phyloP scores from a whole-genome alignment of 1,140 invertebrate species.

The Drosophila prosaltans region DNA sequence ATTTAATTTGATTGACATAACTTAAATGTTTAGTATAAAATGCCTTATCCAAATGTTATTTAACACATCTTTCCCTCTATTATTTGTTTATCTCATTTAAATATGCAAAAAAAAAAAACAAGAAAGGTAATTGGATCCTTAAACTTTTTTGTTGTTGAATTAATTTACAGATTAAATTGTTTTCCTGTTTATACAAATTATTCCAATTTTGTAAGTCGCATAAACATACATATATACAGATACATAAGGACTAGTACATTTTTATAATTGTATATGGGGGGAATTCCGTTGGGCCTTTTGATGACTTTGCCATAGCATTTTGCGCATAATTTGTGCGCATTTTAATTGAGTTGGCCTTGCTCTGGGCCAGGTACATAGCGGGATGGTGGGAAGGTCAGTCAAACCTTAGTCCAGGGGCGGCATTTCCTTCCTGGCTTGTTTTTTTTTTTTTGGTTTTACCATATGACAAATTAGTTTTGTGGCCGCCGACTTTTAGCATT shows the following conservation, averaged over 20 bases:
- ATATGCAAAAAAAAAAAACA: no score
- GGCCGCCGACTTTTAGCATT: slow-evolving; percentile 72
- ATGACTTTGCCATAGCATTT: slow-evolving; percentile 50
- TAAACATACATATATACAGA: slow-evolving; percentile 20
- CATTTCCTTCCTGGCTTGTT: slow-evolving; percentile 34
- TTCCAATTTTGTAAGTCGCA: not conserved
- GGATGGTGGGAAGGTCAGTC: not conserved
- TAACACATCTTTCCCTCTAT: no score
- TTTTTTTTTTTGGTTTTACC: slow-evolving; percentile 10
- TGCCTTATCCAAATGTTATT: no score
- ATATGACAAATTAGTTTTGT: slow-evolving; percentile 81
- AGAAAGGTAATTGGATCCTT: no score
- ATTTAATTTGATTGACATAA: no score
- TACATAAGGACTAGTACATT: not conserved
- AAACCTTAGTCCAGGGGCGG: slow-evolving; percentile 20
- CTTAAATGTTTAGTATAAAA: no score
- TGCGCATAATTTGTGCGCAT: slow-evolving; percentile 70
- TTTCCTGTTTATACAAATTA: no score
- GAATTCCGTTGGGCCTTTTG: slow-evolving; percentile 35
- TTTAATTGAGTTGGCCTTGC: slow-evolving; percentile 73
- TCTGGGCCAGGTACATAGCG: not conserved
- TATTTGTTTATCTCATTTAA: no score
- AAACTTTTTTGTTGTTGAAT: no score
- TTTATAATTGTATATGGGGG: not conserved
- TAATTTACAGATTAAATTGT: no score